A percentile compares a stretch with the other conserved stretches of the same genome.
Conservation (phyloP, 2,113 vertebrate genomes). For the Xenopus borealis region DNA sequence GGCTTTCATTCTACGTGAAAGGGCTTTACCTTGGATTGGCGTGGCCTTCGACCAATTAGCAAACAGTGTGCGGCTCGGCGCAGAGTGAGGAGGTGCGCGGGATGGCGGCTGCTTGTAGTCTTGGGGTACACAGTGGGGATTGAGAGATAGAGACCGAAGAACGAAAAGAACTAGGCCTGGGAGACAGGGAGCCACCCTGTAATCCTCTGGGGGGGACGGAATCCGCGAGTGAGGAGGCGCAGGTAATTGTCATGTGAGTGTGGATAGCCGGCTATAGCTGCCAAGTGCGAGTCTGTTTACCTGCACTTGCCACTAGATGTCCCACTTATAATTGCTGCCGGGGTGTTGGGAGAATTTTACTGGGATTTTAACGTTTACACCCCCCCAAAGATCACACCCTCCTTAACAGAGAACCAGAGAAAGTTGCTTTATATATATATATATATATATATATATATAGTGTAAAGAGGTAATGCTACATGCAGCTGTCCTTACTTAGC, state of each 20-base stretch:
- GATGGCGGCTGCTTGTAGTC: slow-evolving; percentile 36
- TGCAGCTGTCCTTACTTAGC: too few species aligned
- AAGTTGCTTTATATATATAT: too few species aligned
- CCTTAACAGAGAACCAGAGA: too few species aligned
- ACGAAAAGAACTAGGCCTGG: slow-evolving; percentile 1
- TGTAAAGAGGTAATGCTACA: too few species aligned
- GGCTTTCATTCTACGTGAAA: not conserved
- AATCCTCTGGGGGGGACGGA: not conserved
- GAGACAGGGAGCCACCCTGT: not conserved
- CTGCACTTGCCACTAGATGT: not conserved
- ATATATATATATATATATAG: too few species aligned
- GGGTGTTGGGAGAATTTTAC: too few species aligned
- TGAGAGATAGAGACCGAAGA: not conserved
- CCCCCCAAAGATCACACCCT: too few species aligned
- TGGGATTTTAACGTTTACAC: too few species aligned
- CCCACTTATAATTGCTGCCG: not conserved
- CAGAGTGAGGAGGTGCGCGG: slow-evolving; percentile 40
- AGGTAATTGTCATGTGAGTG: not conserved
- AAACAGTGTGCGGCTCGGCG: slow-evolving; percentile 21
- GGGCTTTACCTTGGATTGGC: slow-evolving; percentile 1
- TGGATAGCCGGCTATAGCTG: not conserved
- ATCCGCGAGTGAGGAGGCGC: not conserved
- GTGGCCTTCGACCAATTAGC: slow-evolving; percentile 18
- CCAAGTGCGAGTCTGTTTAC: not conserved
- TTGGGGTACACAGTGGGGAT: slow-evolving; percentile 22